Base-by-base conservation (phyloP, 2,888 invertebrate species). In the Agrotis segetum region DNA sequence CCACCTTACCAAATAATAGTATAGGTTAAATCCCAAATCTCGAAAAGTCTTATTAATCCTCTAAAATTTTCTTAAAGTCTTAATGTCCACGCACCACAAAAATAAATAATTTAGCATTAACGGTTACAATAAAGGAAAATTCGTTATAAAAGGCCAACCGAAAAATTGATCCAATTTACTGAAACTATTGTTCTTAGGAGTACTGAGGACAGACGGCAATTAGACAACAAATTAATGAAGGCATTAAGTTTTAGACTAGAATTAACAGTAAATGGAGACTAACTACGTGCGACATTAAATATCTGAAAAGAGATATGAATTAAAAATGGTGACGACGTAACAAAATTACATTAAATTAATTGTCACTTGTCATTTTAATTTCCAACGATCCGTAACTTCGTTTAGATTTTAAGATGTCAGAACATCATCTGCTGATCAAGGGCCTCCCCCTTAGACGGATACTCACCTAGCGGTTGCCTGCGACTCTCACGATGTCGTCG, bases 261-360 rank as follows among this genome's bases (percentile, higher is more conserved):
- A 67, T 60, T 60, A 44, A 0, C 6, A 49, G 16, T 50, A 24
- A 74, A 73, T 55, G 34, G 44, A 67, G 67, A 74, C 17, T 14
- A 67, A 55, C 16, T 49, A 49, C 16, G 14, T 44, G 21, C 5
- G 3, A 21, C 49, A 60, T 55, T 44, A 29, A 60, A 67, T 55
- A 44, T 21, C 21, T 24, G 29, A 24, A 59, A 40, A 44, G n/a
- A n/a, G 14, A 58, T 3, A 16, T 17, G 1, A 47, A 19, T 47
- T 19, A 40, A 62, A 53, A 71, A 62, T 24, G n/a, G 4, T 17
- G 34, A 34, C 14, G 49, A 52, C 44, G 14, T 21, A 3, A 14
- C n/a, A 34, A 2, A 40, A 50, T 6, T 56, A 6, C 3, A 34
- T 34, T 56, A 34, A 6, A 13, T 2, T 29, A 24, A 13, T 16